Evolutionary conservation across 2,888 invertebrate species (phyloP), one percentile per base, ranked within the genome.

Genomic region (Eudasyphora cyanicolor): DNA sequence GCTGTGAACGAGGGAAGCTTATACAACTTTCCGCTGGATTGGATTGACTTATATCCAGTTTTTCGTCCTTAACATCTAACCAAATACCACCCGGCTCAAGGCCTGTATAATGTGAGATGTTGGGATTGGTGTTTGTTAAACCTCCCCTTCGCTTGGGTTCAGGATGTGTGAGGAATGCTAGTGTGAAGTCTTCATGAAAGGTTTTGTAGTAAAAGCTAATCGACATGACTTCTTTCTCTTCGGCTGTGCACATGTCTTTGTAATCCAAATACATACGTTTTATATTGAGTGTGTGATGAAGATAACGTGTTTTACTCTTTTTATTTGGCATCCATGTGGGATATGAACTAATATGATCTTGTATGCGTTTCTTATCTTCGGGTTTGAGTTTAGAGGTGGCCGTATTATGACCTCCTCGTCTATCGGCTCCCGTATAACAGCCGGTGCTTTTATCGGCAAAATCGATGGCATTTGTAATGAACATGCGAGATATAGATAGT

Each of bases 321-420:
- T 87, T 87, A 32, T 85, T 80, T 19, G 87, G 86, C 51, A 85
- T 79, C 87, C 87, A 87, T 27, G 80, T 84, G 27, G 87, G 86
- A 69, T 85, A 86, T 12, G 86, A 85, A 17, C 80, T 82, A n/a
- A 87, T 86, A 51, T 86, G 85, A 32, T 79, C 82, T 21, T 82
- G 70, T 27, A 86, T 81, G 10, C 77, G 82, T 10, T 77, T 35
- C 14, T 62, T 62, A 21, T 85, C 73, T 70, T 81, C 86, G 2
- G 80, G 84, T 0, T 86, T 57, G 38, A 84, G 83, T 84, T 86
- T 86, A 75, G 83, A 85, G 0, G 60, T 67, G 0, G 79, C 71
- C 0, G 76, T 77, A 49, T 85, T 83, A n/a, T 69, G 45, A 1
- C 87, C 87, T 2, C 45, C 45, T 2, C 86, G 82, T 10, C 79